Base-by-base conservation (phyloP, 2,113 vertebrate species). In the Gymnocephalus cernua region DNA sequence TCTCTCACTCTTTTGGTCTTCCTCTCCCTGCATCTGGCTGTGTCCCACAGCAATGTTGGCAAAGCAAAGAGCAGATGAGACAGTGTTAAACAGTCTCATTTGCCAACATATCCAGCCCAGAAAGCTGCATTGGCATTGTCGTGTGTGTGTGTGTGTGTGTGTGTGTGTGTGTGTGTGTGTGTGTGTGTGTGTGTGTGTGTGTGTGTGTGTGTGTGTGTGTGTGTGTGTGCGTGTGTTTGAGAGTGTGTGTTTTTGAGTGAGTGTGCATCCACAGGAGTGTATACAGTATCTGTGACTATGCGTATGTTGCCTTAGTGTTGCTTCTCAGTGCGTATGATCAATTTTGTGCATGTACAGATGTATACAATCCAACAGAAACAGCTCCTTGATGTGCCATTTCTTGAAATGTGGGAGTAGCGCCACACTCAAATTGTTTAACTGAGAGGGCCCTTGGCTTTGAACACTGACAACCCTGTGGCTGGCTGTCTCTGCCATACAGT, bases 371-470 rank as follows among this genome's bases (percentile, higher is more conserved):
- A 66, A 72, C 62, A 66, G 27, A 44, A 89, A 63, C 73, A 41
- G 63, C 75, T 59, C 51, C 72, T 84, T 84, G 85, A 88, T 85
- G 85, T 90, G 76, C 68, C 75, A 54, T 86, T 83, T 82, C 80
- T 84, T 86, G 69, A 86, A 80, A 85, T 67, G 88, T 82, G 75
- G 65, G 77, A 57, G 78, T 74, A 79, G 69, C 15, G 45, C 68
- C 81, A 80, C 81, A 77, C 69, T 63, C 84, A 82, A 84, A 70
- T 73, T 86, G 86, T 86, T 92, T 80, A 90, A 89, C 74, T 59
- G 65, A 70, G 75, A 86, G 61, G 83, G 84, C 80, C 88, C 75
- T 83, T 83, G 89, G 90, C 88, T 92, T 92, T 93, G 88, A 93
- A 91, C 58, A 25, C 77, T 86, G 88, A 92, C 91, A 91, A 84